phyloP scores from a whole-genome alignment of 2,797 vertebrate genomes.

The Artibeus jamaicensis region DNA sequence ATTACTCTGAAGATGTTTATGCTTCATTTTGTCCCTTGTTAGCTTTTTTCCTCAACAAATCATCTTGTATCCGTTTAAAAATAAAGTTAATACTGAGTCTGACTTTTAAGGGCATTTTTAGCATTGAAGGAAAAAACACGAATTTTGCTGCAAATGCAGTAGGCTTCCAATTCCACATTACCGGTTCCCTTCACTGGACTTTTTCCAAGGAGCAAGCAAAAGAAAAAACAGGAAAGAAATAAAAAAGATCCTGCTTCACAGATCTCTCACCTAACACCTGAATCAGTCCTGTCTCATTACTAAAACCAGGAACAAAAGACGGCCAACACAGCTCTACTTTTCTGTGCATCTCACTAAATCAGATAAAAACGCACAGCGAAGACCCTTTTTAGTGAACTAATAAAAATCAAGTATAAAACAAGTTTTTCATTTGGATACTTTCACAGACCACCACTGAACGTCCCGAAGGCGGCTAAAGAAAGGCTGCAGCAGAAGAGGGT shows the following conservation, averaged over 20 bases:
- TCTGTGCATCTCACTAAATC: background rate
- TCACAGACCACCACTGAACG: background rate
- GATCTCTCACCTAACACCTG: background rate
- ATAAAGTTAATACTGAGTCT: background rate
- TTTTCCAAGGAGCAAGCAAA: background rate
- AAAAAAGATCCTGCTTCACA: background rate
- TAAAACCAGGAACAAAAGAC: conserved; percentile 47
- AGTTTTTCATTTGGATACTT: conserved; percentile 1
- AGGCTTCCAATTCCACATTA: conserved; percentile 9
- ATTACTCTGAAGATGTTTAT: background rate
- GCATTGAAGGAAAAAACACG: background rate
- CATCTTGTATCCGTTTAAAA: background rate
- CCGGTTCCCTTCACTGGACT: background rate
- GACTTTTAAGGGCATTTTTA: background rate
- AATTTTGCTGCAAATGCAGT: background rate
- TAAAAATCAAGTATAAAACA: background rate
- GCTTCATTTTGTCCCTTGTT: background rate
- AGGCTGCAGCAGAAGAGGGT: background rate
- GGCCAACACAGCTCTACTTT: background rate
- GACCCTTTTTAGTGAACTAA: background rate
- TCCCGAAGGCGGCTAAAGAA: background rate
- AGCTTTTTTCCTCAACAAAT: background rate
- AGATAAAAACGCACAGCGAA: background rate
- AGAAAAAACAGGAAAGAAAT: background rate
- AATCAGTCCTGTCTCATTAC: background rate